A percentile compares a stretch with the other conserved stretches of the same genome.
Evolutionary conservation across 2,113 vertebrate genomes (phyloP).

Genomic region (Notarius lentiginosus): DNA sequence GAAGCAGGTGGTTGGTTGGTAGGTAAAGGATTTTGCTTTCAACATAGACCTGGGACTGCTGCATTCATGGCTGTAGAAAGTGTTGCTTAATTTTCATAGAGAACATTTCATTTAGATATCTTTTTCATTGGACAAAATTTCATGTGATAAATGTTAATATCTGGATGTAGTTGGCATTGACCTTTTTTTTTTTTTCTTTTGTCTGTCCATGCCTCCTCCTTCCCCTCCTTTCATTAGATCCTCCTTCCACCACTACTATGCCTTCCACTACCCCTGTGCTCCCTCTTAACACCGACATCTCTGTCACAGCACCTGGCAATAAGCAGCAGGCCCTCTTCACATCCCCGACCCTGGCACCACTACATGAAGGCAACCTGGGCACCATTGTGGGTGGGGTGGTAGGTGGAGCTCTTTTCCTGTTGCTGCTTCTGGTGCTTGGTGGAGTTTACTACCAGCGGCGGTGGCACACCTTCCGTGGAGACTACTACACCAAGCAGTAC

Average conservation of each 20-base stretch:
- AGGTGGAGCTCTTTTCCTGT: conserved; percentile 90
- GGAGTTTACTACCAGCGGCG: conserved; percentile 86
- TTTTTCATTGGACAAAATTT: conserved; percentile 56
- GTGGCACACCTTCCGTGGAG: conserved; percentile 89
- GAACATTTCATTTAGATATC: conserved; percentile 37
- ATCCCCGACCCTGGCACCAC: conserved; percentile 85
- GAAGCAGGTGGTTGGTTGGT: neutral
- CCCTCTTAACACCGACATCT: conserved; percentile 82
- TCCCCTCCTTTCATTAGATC: conserved; percentile 93
- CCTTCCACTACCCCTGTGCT: conserved; percentile 90
- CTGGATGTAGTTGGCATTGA: conserved; percentile 88
- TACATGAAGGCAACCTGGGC: conserved; percentile 89
- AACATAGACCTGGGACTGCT: conserved; percentile 45
- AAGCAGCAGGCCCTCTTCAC: conserved; percentile 79
- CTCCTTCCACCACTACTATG: conserved; percentile 92
- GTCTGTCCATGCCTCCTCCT: conserved; percentile 76
- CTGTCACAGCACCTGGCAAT: conserved; percentile 84
- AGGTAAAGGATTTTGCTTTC: neutral
- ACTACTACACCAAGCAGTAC: conserved; percentile 96
- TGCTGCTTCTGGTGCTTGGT: conserved; percentile 84
- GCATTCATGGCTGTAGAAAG: conserved; percentile 17
- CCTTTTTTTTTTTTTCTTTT: conserved; percentile 92
- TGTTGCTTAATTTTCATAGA: conserved; percentile 21
- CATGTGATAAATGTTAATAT: conserved; percentile 75
- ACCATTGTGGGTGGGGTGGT: conserved; percentile 90